Evolutionary conservation across 2,797 vertebrate genomes (phyloP).

Genomic region (Danio kyathit): DNA sequence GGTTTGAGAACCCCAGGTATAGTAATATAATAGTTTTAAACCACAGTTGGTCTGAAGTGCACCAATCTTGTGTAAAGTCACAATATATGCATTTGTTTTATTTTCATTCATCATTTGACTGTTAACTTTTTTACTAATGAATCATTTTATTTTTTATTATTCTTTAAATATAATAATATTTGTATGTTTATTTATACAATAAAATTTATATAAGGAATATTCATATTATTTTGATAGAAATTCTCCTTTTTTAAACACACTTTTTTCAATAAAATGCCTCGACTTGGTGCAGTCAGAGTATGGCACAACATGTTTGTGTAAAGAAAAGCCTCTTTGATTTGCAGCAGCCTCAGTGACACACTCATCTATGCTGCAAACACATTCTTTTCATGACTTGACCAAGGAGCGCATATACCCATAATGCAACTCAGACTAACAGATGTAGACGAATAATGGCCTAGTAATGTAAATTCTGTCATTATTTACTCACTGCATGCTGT

Average conservation of each 20-base stretch:
- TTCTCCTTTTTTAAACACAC: not conserved
- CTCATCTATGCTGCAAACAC: not conserved
- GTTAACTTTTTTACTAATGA: no score
- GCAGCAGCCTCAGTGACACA: not conserved
- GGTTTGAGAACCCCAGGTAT: no score
- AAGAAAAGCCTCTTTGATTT: not conserved
- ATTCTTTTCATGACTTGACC: constrained; percentile 19
- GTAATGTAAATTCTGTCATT: not conserved
- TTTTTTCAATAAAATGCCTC: not conserved
- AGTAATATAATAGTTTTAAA: no score
- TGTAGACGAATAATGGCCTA: constrained; percentile 4
- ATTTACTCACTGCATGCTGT: not conserved
- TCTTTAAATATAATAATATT: no score
- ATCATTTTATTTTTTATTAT: no score
- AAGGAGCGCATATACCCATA: not conserved
- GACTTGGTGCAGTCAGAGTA: not conserved
- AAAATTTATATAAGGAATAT: no score
- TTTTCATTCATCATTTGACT: no score
- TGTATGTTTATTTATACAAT: no score
- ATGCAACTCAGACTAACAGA: not conserved
- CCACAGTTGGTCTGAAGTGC: no score
- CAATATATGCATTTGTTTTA: no score
- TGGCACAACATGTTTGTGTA: not conserved
- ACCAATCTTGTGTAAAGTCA: no score
- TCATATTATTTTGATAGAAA: not conserved